Evolutionary conservation across 2,797 vertebrate genomes (phyloP).

Genomic region (Pseudopleuronectes americanus): DNA sequence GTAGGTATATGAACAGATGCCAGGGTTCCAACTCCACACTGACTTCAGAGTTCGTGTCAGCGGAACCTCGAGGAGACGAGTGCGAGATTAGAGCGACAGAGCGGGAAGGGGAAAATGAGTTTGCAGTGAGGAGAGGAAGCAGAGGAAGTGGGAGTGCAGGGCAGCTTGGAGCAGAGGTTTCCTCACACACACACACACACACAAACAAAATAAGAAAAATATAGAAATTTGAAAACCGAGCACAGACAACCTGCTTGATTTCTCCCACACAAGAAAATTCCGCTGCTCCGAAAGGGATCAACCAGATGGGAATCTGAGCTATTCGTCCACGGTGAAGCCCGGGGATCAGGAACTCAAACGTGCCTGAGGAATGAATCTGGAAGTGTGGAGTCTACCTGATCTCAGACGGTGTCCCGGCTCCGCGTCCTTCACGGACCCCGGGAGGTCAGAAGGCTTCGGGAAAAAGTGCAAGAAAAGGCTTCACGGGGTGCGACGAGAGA

Average conservation of each 20-base stretch:
- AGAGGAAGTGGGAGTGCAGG: constrained; percentile 75
- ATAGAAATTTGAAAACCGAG: constrained; percentile 25
- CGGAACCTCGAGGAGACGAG: constrained; percentile 58
- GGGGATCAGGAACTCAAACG: constrained; percentile 3
- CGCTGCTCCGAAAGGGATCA: neutral
- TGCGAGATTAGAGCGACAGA: constrained; percentile 42
- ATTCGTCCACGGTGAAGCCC: neutral
- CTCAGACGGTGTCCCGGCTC: constrained; percentile 21
- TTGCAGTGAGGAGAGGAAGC: constrained; percentile 61
- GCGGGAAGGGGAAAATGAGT: constrained; percentile 60
- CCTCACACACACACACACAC: constrained; percentile 58
- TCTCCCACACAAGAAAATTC: constrained; percentile 3
- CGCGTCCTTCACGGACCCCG: constrained; percentile 5
- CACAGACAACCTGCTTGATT: constrained; percentile 8
- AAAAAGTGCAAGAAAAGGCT: constrained; percentile 32
- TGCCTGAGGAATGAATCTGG: constrained; percentile 28
- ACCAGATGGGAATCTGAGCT: constrained; percentile 9
- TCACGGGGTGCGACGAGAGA: constrained; percentile 11
- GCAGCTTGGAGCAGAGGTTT: constrained; percentile 73
- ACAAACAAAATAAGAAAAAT: constrained; percentile 16
- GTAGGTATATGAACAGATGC: constrained; percentile 44
- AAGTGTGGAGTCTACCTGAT: constrained; percentile 52
- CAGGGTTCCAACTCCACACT: constrained; percentile 51
- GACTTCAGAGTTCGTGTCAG: constrained; percentile 58
- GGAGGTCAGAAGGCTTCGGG: constrained; percentile 27